Base-by-base conservation (phyloP, 1,140 invertebrate genomes). In the Drosophila rufa region DNA sequence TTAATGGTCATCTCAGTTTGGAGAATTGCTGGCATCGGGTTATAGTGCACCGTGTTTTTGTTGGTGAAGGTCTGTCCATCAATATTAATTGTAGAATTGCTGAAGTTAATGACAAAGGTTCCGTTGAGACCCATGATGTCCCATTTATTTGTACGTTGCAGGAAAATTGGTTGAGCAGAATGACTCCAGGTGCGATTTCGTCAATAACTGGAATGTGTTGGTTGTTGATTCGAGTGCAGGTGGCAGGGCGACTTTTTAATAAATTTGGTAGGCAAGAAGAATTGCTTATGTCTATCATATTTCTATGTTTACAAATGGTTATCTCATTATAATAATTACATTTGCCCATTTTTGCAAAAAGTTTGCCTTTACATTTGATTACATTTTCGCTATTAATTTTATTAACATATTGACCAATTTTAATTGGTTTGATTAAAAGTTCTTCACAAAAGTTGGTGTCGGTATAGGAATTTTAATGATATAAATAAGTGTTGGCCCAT, bases 401-500 rank as follows among this genome's bases (percentile, higher is more conserved):
- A 7, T n/a, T n/a, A 42, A 42, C 15, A 42, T 42, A 42, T 42
- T n/a, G 15, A 42, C 5, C 4, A n/a, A 42, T 42, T 42, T 42
- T 42, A n/a, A 42, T n/a, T 42, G 15, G 15, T n/a, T 51, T 51
- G 50, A 53, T 36, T 53, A 53, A 33, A 53, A 53, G 50, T 53
- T 53, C 22, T 25, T 25, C 22, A 25, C 22, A 53, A 53, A 11
- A 15, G 30, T 53, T 36, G 8, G 27, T 53, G 30, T 53, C n/a
- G 15, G 50, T 53, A 50, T 50, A 50, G 12, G 15, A 33, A 51
- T 51, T 33, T 51, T 33, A 30, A 30, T 30, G 6, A 30, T 30
- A 30, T 30, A 30, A 30, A 30, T 30, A 30, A 30, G 27, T 30
- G 5, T 30, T 30, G 5, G 5, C 6, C 27, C 27, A 30, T 30